Evolutionary conservation across 2,888 invertebrate genomes (phyloP), one percentile per base, ranked within the genome.

Genomic region (Cephus pulcher): DNA sequence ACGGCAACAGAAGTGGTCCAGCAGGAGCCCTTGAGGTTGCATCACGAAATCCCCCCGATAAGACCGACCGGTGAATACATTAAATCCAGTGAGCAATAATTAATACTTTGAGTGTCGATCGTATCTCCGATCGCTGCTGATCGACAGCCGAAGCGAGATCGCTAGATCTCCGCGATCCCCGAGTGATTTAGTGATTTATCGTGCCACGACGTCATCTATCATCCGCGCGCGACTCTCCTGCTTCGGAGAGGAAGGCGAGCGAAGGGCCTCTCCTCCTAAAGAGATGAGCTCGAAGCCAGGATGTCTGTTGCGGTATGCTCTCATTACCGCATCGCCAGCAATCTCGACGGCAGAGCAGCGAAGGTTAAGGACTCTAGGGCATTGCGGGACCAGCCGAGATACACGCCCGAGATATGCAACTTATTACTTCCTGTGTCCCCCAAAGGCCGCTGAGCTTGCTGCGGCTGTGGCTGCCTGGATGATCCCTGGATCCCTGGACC

Each of bases 161-260:
- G 76, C 73, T 37, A 34, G 80, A 73, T 79, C 77, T 76, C 74
- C 76, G 76, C 76, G 75, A 75, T 69, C 74, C 80, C 73, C 80
- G 77, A 79, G 84, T 78, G 83, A 86, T 85, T 84, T 79, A 76
- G 80, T 87, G 87, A 87, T 87, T 87, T 87, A 87, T 87, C 84
- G 84, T 84, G 81, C 84, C 82, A 86, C 82, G 79, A 82, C 81
- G 83, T 80, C 83, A 87, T 87, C 86, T 87, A 87, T 87, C 87
- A 87, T 86, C 79, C 77, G 73, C 56, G 70, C 73, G 75, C 75
- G 75, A 78, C 78, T 40, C 40, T 40, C 40, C 40, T 6, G 15
- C 15, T 40, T 15, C 15, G 15, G 15, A 40, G 76, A 37, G 73
- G 68, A 69, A n/a, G 15, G 56, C 30, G 69, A 73, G 76, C 69